phyloP scores from a whole-genome alignment of 2,797 vertebrate species.

The Bovichtus diacanthus region DNA sequence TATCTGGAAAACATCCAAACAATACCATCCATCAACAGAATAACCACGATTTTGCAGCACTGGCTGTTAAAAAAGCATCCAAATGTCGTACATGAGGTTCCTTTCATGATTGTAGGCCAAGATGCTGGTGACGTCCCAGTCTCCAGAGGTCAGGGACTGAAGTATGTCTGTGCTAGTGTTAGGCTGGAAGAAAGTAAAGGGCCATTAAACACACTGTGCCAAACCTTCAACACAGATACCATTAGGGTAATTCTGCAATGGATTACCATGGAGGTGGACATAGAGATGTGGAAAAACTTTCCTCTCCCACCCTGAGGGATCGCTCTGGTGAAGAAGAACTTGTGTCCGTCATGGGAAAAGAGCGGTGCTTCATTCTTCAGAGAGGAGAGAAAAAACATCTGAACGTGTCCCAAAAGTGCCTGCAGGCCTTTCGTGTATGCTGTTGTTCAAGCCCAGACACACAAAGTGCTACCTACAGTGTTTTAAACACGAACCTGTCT shows the following conservation, averaged over 20 bases:
- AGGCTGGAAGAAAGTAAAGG: conserved; percentile 82
- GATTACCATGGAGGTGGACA: conserved; percentile 92
- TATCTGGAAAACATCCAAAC: conserved; percentile 85
- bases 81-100: conserved; percentile 91
- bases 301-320: conserved; percentile 95
- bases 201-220: neutral
- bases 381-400: neutral
- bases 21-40: neutral
- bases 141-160: conserved; percentile 95
- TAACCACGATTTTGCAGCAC: neutral
- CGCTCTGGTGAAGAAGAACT: conserved; percentile 95
- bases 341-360: conserved; percentile 93
- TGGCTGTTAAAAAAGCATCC: neutral
- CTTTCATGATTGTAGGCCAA: conserved; percentile 91
- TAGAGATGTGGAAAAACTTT: conserved; percentile 96
- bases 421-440: neutral
- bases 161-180: conserved; percentile 94
- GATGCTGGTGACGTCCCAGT: conserved; percentile 97
- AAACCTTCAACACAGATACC: neutral
- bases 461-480: neutral
- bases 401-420: neutral
- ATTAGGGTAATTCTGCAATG: neutral
- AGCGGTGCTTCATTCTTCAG: conserved; percentile 93
- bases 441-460: conserved; percentile 16
- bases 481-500: conserved; percentile 89